Evolutionary conservation across 2,113 vertebrate genomes (phyloP), one percentile per base, ranked within the genome.

Genomic region (Rattus norvegicus): DNA sequence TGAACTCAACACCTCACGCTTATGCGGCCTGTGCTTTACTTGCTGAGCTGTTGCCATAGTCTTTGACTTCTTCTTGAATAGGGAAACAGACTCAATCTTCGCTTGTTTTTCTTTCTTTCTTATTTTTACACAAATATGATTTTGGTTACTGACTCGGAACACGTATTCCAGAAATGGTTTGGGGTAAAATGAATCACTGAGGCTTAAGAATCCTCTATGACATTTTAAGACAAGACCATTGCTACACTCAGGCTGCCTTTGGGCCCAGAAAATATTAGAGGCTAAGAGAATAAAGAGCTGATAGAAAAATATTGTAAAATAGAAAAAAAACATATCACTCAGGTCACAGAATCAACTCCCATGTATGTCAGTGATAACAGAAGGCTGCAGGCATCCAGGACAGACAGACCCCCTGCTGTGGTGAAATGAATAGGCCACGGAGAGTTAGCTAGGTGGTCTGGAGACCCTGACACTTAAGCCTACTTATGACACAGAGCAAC

Each of bases 61-160:
- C 39, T 67, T 52, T 87, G 16, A 24, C 47, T 67, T 93, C 12
- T 87, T 93, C 63, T 95, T 95, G 88, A 85, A 36, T 76, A 33
- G 61, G 16, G 47, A 77, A 85, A 67, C 43, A n/a, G 30, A 92
- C 24, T 79, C 24, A 56, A 54, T 91, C 30, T 92, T 91, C 12
- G 33, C 39, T 28, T 73, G 26, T 24, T 77, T 69, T 69, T 79
- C 49, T 52, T 13, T 16, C 26, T 77, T 87, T 72, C 13, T 61
- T 33, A 43, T 43, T 90, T 92, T 43, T 11, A 24, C 56, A 30
- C 9, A 67, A 90, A 83, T 39, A 85, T 22, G 10, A 49, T 47
- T 91, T 93, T 77, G 56, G 17, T 89, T 91, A 30, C 20, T 81
- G 77, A 86, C 94, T 95, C 30, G 10, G 59, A 91, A 7, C 49